Base-by-base conservation (phyloP, 2,797 vertebrate species). In the Antennarius maculatus region DNA sequence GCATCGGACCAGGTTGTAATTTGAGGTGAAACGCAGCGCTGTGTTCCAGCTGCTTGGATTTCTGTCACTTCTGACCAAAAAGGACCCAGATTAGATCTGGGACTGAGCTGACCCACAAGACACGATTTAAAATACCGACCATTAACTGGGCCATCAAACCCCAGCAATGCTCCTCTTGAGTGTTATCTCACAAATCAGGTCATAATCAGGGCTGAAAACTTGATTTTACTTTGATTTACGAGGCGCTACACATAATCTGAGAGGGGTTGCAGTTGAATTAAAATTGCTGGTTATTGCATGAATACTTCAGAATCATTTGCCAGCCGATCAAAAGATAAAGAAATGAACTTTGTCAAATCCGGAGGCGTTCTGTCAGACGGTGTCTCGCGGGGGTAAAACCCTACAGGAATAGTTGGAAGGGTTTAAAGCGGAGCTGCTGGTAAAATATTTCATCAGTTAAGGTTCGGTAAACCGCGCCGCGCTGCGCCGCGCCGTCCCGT, bases 281-380 rank as follows among this genome's bases (percentile, higher is more conserved):
- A 41, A 62, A 51, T 29, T 31, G 34, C 27, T 66, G 23, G 41
- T 66, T 61, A 52, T 68, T 49, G n/a, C 41, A 61, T 34, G 14
- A 37, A 57, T 71, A 66, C 50, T 57, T 2, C 50, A 54, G 34
- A 61, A 48, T 48, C 67, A 59, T 57, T 59, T 67, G 6, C 46
- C 13, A 45, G 58, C 41, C 59, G 16, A 86, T 82, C 61, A 83
- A 77, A 72, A 77, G 58, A 54, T 7, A 28, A 18, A 76, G 16
- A 64, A 63, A 69, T 62, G 39, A 16, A 57, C 41, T 69, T 39
- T 50, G 67, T 76, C 65, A 62, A 65, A 60, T 51, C 28, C 49
- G 47, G 67, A 23, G 60, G 42, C 14, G 1, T 59, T 71, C 48
- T 49, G 29, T 57, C 66, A 61, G 62, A 15, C 18, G 23, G 31